phyloP scores from a whole-genome alignment of 1,140 invertebrate species.

The Drosophila subpulchrella region DNA sequence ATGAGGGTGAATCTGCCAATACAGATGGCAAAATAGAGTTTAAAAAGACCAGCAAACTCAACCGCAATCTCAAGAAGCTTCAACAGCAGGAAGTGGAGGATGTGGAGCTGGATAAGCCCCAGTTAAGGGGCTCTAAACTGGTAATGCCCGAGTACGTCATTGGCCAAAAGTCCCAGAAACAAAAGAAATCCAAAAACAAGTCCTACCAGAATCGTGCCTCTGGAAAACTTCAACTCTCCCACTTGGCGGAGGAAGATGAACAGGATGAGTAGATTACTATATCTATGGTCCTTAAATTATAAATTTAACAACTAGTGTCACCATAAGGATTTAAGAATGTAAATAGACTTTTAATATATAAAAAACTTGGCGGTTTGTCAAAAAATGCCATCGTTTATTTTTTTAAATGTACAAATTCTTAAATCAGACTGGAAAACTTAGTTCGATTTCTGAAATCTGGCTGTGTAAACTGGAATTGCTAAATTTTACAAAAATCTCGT shows the following conservation, averaged over 20 bases:
- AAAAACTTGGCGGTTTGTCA: neutral
- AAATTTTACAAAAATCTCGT: neutral
- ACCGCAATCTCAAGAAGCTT: conserved; percentile 67
- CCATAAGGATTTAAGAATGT: conserved; percentile 3
- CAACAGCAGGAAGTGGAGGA: conserved; percentile 72
- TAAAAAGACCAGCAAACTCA: conserved; percentile 83
- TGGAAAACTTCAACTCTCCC: conserved; percentile 86
- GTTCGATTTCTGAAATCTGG: conserved; percentile 9
- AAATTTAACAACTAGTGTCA: neutral
- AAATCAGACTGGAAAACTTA: conserved; percentile 10
- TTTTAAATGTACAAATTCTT: neutral
- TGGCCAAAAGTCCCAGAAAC: conserved; percentile 86
- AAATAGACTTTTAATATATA: conserved; percentile 9
- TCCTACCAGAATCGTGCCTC: conserved; percentile 67
- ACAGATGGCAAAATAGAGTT: conserved; percentile 85
- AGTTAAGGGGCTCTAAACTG: conserved; percentile 88
- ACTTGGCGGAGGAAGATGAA: conserved; percentile 87
- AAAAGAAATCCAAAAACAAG: conserved; percentile 70
- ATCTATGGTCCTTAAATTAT: neutral
- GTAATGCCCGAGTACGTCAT: conserved; percentile 93
- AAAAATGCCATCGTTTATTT: conserved; percentile 18
- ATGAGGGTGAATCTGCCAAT: conserved; percentile 48
- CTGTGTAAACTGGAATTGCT: neutral
- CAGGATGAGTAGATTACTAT: conserved; percentile 40
- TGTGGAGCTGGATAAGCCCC: conserved; percentile 84